Evolutionary conservation across 2,113 vertebrate genomes (phyloP).

Genomic region (Mesocricetus auratus): DNA sequence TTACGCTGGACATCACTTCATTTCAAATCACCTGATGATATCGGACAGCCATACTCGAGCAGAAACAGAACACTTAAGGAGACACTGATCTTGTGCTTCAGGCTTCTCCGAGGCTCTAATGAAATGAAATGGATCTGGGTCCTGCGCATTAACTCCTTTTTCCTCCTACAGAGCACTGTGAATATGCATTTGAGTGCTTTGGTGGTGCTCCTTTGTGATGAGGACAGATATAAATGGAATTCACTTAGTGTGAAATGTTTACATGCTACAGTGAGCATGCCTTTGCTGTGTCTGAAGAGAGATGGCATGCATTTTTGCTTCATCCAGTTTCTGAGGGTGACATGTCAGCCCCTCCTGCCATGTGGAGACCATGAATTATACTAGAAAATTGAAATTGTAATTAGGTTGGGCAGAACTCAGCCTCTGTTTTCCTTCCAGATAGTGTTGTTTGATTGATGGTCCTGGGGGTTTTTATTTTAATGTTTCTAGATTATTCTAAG

Average conservation of each 20-base stretch:
- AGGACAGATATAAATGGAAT: slow-evolving; percentile 38
- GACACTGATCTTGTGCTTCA: slow-evolving; percentile 49
- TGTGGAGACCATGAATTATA: slow-evolving; percentile 43
- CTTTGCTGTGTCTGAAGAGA: slow-evolving; percentile 70
- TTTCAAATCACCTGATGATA: slow-evolving; percentile 60
- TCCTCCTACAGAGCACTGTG: slow-evolving; percentile 54
- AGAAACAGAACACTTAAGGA: slow-evolving; percentile 55
- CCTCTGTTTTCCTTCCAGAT: slow-evolving; percentile 44
- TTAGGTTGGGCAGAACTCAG: slow-evolving; percentile 46
- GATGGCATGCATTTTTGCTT: slow-evolving; percentile 53
- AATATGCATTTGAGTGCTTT: slow-evolving; percentile 64
- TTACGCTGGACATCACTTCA: slow-evolving; percentile 47
- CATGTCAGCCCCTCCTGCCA: slow-evolving; percentile 43
- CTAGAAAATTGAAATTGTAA: slow-evolving; percentile 66
- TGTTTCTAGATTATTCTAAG: slow-evolving; percentile 46
- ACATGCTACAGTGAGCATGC: slow-evolving; percentile 69
- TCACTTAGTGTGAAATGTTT: slow-evolving; percentile 74
- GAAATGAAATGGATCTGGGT: slow-evolving; percentile 69
- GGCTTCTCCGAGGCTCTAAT: slow-evolving; percentile 71
- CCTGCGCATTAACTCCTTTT: slow-evolving; percentile 25
- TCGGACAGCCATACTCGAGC: background rate
- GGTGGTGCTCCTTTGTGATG: slow-evolving; percentile 54
- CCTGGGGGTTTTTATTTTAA: background rate
- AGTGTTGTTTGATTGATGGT: slow-evolving; percentile 36
- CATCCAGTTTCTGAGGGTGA: slow-evolving; percentile 56